Conservation (phyloP, 35 echinoderm and acorn worm genomes). For the Ophioderma brevispina region DNA sequence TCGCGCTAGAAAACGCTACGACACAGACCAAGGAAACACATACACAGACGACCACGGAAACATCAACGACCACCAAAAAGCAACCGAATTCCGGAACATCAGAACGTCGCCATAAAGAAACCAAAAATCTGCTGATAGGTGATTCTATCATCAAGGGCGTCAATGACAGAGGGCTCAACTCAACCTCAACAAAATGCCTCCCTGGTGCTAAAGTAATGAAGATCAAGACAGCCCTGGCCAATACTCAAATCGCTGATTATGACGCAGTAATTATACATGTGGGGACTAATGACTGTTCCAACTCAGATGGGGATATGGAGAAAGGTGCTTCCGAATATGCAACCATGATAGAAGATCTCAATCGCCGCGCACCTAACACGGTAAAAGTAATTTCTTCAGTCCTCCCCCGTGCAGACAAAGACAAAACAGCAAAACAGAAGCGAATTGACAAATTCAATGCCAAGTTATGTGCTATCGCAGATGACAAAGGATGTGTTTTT, state of each 20-base stretch:
- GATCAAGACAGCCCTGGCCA: background rate
- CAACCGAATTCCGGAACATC: background rate
- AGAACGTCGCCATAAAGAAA: background rate
- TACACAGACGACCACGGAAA: background rate
- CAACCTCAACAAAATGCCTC: constrained; percentile 6
- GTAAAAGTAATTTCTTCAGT: constrained; percentile 12
- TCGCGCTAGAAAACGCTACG: background rate
- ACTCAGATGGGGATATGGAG: background rate
- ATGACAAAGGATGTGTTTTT: background rate
- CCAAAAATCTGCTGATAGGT: constrained; percentile 32
- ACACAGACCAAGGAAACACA: background rate
- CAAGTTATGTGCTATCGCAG: background rate
- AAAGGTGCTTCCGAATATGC: background rate
- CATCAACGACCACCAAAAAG: background rate
- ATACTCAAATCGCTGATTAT: background rate
- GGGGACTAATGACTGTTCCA: constrained; percentile 27
- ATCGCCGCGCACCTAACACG: background rate
- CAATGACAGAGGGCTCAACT: constrained; percentile 21
- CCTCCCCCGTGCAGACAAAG: constrained; percentile 26
- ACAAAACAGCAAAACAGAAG: background rate
- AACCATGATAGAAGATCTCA: background rate
- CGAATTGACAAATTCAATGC: constrained; percentile 18
- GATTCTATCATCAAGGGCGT: constrained; percentile 38
- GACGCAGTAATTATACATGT: constrained; percentile 17
- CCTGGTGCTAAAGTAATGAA: constrained; percentile 3